phyloP scores from a whole-genome alignment of 2,113 vertebrate species.

The Hylia prasina region DNA sequence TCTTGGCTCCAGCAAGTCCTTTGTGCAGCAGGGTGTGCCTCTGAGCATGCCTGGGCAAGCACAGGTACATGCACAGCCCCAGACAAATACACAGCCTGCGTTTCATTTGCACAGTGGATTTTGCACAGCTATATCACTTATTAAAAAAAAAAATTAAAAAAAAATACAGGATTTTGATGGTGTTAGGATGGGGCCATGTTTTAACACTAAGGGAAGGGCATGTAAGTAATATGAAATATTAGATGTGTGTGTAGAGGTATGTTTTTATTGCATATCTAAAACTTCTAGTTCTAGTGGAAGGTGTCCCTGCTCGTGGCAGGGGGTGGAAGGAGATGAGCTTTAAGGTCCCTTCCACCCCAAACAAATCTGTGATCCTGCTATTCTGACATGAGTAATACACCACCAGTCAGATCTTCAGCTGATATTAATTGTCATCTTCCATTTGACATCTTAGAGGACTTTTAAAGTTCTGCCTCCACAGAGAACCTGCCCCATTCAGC shows the following conservation, averaged over 20 bases:
- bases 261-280: not conserved
- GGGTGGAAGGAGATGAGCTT: not conserved
- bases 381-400: not conserved
- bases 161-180: not conserved
- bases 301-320: not conserved
- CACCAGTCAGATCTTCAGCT: not conserved
- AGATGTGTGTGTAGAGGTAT: not conserved
- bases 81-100: not conserved
- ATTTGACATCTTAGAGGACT: not conserved
- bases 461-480: not conserved
- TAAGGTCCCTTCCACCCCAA: not conserved
- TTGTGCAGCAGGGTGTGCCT: not conserved
- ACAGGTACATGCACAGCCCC: not conserved
- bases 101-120: not conserved
- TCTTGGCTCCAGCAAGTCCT: not conserved
- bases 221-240: not conserved
- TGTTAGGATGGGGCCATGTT: not conserved
- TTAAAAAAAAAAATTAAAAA: not conserved
- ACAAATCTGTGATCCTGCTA: not conserved
- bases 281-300: not conserved
- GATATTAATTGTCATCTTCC: not conserved
- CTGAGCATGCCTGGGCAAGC: not conserved
- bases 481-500: not conserved
- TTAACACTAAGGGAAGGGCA: not conserved
- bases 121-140: not conserved